Percentiles rank a stretch among this genome's conserved stretches.
These are phyloP conservation scores for Hephaestus fuliginosus DNA, from an alignment of 2,797 vertebrate species.

Conservation along the genomic window DNA sequence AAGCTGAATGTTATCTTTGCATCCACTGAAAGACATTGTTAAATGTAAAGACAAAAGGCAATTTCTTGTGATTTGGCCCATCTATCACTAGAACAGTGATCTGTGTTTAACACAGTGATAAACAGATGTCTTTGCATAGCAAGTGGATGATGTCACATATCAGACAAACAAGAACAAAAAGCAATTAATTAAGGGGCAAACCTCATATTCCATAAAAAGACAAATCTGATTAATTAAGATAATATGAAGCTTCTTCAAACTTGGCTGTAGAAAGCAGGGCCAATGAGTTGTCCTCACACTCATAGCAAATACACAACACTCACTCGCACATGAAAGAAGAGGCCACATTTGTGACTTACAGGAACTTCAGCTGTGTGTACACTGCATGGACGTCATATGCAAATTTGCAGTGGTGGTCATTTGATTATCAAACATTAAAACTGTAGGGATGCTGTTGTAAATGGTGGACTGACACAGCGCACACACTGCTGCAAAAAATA, in stretches of 20 bases:
- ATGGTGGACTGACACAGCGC: neutral
- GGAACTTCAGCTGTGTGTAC: neutral
- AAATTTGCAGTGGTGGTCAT: neutral
- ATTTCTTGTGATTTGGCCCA: constrained; percentile 23
- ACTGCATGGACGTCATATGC: neutral
- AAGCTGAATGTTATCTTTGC: neutral
- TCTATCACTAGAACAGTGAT: neutral
- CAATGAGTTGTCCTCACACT: neutral
- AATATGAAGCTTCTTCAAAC: neutral
- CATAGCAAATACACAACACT: neutral
- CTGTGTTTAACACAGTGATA: neutral
- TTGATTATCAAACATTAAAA: constrained; percentile 8
- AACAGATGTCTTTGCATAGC: constrained; percentile 11
- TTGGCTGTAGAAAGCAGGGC: neutral
- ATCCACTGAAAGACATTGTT: constrained; percentile 13
- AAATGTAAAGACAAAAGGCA: neutral
- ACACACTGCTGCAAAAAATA: neutral
- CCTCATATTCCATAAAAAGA: too few species aligned
- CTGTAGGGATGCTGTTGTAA: neutral
- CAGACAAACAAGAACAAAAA: constrained; percentile 21
- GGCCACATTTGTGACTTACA: neutral
- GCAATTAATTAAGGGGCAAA: neutral
- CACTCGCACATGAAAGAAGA: neutral
- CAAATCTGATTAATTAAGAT: neutral
- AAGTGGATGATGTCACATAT: neutral